A percentile compares a stretch with the other conserved stretches of the same genome.
Evolutionary conservation across 30 jellyfish, hydroid and myxozoan species (phyloP).

Genomic region (Cassiopea xamachana): DNA sequence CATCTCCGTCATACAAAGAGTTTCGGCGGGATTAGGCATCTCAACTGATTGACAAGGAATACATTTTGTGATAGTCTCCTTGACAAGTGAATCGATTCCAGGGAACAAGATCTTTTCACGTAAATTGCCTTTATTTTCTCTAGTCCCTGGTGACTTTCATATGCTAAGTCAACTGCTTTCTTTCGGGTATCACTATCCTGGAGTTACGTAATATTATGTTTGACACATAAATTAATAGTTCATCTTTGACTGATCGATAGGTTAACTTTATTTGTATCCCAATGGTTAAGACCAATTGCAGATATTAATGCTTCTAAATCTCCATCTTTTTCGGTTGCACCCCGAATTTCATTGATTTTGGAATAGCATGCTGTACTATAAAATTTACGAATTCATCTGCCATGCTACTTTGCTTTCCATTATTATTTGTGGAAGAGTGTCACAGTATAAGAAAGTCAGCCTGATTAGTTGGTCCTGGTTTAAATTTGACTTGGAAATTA

Average conservation of each 20-base stretch:
- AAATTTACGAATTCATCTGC: no score
- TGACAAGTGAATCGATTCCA: conserved; percentile 17
- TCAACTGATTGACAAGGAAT: conserved; percentile 66
- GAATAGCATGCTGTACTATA: no score
- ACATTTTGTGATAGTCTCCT: conserved; percentile 16
- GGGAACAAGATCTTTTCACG: conserved; percentile 20
- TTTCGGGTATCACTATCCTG: conserved; percentile 43
- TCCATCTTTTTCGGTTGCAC: background rate
- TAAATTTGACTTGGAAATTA: conserved; percentile 32
- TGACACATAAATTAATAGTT: conserved; percentile 12
- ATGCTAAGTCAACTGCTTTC: conserved; percentile 53
- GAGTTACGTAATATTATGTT: conserved; percentile 21
- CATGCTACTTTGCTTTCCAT: no score
- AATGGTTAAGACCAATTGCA: no score
- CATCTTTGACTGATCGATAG: conserved; percentile 15
- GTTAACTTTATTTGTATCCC: background rate
- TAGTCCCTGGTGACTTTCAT: conserved; percentile 67
- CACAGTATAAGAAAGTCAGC: conserved; percentile 35
- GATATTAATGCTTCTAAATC: no score
- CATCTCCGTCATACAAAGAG: conserved; percentile 17
- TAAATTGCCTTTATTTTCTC: conserved; percentile 39
- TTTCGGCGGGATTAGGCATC: conserved; percentile 15
- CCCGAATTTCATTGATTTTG: background rate
- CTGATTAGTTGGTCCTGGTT: conserved; percentile 23
- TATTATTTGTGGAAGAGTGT: conserved; percentile 20